Evolutionary conservation across 2,113 vertebrate genomes (phyloP).

Genomic region (Antechinus flavipes): DNA sequence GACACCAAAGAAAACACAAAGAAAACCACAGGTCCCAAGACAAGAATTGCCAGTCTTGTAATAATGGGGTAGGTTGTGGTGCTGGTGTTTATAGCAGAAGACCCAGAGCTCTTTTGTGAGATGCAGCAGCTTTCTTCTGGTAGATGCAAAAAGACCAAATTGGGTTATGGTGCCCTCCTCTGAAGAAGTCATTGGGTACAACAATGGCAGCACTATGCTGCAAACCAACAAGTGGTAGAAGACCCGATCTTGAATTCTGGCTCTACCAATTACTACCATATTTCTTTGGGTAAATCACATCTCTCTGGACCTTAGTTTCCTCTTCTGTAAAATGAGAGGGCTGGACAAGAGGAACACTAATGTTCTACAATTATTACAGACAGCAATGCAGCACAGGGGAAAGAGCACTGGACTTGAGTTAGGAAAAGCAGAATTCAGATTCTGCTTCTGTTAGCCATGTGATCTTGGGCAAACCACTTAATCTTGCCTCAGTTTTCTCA

Average conservation of each 20-base stretch:
- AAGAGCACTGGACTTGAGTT: background rate
- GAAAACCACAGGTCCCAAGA: constrained; percentile 65
- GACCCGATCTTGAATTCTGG: background rate
- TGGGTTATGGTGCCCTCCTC: background rate
- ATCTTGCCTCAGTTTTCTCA: background rate
- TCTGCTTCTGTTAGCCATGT: background rate
- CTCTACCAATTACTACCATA: background rate
- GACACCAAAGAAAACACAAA: constrained; percentile 47
- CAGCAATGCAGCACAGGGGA: background rate
- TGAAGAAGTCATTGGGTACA: background rate
- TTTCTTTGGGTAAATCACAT: background rate
- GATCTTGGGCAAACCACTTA: background rate
- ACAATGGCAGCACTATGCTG: background rate
- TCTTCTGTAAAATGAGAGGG: background rate
- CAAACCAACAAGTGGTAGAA: background rate
- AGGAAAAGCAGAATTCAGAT: background rate
- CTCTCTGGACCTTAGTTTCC: background rate
- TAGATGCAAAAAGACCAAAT: background rate
- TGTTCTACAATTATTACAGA: background rate
- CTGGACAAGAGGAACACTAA: background rate
- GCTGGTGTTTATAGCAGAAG: constrained; percentile 60
- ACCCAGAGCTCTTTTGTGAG: constrained; percentile 58
- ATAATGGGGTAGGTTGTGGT: constrained; percentile 58
- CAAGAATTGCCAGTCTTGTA: constrained; percentile 49
- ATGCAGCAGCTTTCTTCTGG: constrained; percentile 12